phyloP scores from a whole-genome alignment of 2,888 invertebrate species.

The Lasioglossum zephyrum region DNA sequence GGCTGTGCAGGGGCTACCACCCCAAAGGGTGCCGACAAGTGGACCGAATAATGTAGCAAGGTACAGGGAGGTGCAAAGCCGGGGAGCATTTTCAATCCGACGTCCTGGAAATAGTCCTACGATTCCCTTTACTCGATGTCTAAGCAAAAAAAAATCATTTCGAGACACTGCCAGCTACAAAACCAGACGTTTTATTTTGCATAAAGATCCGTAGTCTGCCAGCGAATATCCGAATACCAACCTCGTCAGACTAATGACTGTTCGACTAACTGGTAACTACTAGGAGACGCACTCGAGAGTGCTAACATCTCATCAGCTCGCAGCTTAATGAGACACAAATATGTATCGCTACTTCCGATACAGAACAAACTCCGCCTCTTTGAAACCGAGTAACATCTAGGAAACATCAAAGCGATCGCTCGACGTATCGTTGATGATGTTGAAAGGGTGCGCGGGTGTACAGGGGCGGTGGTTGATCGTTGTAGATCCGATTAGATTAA shows the following conservation, averaged over 20 bases:
- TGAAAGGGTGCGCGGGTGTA: conserved; percentile 20
- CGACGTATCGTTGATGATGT: conserved; percentile 6
- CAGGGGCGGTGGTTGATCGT: conserved; percentile 26
- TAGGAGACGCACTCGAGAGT: not conserved
- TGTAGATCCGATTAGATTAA: conserved; percentile 50
- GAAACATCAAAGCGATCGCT: conserved; percentile 4
- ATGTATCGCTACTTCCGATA: conserved; percentile 35
- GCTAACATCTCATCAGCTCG: not conserved
- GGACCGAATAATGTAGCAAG: conserved; percentile 79
- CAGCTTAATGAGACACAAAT: conserved; percentile 45
- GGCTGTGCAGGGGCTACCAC: conserved; percentile 67
- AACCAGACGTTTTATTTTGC: not conserved
- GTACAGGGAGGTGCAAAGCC: conserved; percentile 68
- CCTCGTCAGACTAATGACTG: not conserved
- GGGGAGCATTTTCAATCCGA: conserved; percentile 43
- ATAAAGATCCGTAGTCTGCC: not conserved
- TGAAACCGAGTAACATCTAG: not conserved
- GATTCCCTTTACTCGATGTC: not conserved
- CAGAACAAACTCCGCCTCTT: conserved; percentile 5
- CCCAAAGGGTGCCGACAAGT: conserved; percentile 77
- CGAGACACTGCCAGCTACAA: not conserved
- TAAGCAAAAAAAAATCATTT: not conserved
- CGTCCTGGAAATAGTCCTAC: conserved; percentile 32
- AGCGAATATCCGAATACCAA: not conserved
- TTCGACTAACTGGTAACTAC: not conserved